Evolutionary conservation across 2,113 vertebrate genomes (phyloP).

Genomic region (Podarcis raffonei): DNA sequence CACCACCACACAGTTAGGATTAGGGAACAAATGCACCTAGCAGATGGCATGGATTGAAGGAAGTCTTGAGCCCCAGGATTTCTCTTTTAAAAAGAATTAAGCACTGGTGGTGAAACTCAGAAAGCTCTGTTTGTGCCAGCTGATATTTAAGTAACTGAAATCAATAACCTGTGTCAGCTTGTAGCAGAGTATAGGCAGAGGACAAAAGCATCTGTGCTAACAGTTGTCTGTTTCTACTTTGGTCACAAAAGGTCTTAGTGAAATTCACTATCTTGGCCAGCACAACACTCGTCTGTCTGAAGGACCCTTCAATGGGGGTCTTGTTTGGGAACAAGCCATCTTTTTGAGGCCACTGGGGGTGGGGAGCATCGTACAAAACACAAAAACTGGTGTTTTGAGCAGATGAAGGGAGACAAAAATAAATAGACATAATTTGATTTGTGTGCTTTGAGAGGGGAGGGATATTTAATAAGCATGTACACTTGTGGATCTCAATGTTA

Average conservation of each 20-base stretch:
- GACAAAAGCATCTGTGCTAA: background rate
- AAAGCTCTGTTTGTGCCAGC: background rate
- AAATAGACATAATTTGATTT: background rate
- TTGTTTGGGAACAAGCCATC: background rate
- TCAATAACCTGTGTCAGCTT: background rate
- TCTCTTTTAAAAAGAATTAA: background rate
- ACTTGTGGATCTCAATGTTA: background rate
- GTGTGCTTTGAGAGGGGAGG: background rate
- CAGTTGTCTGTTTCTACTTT: background rate
- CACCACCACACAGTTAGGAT: background rate
- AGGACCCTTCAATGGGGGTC: background rate
- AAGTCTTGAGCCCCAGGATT: background rate
- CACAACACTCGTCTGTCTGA: background rate
- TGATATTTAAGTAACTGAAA: background rate
- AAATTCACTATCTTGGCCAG: background rate
- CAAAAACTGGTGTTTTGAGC: background rate
- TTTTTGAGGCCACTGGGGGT: background rate
- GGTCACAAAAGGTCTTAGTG: constrained; percentile 8
- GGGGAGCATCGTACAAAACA: background rate
- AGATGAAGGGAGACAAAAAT: background rate
- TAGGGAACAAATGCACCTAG: background rate
- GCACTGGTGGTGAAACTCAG: too few relatives aligned
- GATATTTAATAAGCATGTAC: background rate
- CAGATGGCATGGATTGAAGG: background rate
- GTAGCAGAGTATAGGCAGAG: background rate